A percentile compares a stretch with the other conserved stretches of the same genome.
These are phyloP conservation scores for Scleropages formosus DNA, from an alignment of 2,797 vertebrate genomes.

Conservation along the genomic window DNA sequence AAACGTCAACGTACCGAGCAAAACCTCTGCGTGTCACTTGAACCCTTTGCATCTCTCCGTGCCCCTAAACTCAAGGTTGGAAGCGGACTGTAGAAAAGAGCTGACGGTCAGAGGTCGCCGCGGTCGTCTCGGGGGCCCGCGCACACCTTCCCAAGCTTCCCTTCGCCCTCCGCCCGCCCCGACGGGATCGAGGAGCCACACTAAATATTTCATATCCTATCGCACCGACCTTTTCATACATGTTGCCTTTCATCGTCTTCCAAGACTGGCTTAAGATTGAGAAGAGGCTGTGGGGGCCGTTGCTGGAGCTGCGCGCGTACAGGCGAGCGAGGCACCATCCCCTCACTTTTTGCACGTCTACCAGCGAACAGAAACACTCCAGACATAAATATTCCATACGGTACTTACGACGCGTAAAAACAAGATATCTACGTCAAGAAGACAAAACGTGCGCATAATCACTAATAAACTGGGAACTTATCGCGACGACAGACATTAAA, in stretches of 20 bases:
- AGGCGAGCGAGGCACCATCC: constrained; percentile 16
- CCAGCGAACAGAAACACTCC: not conserved
- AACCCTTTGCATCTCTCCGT: no score
- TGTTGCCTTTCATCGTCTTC: constrained; percentile 45
- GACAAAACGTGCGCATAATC: not conserved
- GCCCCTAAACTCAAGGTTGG: no score
- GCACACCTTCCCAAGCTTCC: constrained; percentile 48
- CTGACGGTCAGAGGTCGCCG: no score
- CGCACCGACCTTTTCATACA: constrained; percentile 47
- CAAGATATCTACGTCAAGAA: not conserved
- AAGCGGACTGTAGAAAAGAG: no score
- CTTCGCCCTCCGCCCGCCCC: constrained; percentile 44
- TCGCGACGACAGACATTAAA: no score
- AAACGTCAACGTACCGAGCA: no score
- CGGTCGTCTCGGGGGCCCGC: not conserved
- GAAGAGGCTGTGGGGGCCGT: constrained; percentile 33
- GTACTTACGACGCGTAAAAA: not conserved
- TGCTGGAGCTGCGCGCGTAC: not conserved
- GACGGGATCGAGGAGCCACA: constrained; percentile 47
- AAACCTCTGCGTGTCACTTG: no score
- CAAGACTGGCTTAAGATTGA: constrained; percentile 27
- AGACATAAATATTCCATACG: not conserved
- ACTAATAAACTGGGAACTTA: not conserved
- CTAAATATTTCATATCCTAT: constrained; percentile 68
- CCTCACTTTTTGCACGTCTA: not conserved